Percentiles rank a stretch among this genome's conserved stretches.
Conservation (phyloP, 2,888 invertebrate species). For the Drosophila borborema region DNA sequence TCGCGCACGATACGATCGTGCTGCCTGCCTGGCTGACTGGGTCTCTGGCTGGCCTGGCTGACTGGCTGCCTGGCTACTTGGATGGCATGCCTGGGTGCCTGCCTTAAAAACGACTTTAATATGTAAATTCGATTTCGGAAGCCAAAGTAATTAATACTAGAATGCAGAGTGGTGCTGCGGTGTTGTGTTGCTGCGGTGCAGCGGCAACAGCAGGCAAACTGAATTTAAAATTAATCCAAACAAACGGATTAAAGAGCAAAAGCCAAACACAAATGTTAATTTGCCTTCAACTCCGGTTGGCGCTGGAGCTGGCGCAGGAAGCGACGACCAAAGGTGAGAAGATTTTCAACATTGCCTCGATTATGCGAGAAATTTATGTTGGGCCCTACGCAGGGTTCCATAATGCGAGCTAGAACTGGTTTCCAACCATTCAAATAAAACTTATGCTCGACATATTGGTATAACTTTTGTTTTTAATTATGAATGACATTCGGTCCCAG, state of each 20-base stretch:
- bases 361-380: constrained; percentile 83
- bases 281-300: constrained; percentile 57
- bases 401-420: constrained; percentile 40
- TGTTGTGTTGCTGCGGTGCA: constrained; percentile 35
- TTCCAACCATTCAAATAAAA: constrained; percentile 70
- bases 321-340: constrained; percentile 81
- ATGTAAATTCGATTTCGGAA: constrained; percentile 85
- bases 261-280: constrained; percentile 79
- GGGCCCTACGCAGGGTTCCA: constrained; percentile 15
- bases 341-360: constrained; percentile 81
- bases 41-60: constrained; percentile 4
- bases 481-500: constrained; percentile 69
- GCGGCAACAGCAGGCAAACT: constrained; percentile 52
- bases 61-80: constrained; percentile 37
- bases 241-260: constrained; percentile 81
- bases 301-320: constrained; percentile 60
- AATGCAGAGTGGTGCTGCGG: constrained; percentile 65
- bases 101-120: constrained; percentile 82
- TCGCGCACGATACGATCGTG: constrained; percentile 77
- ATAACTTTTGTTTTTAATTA: constrained; percentile 81
- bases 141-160: constrained; percentile 85
- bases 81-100: constrained; percentile 37
- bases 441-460: constrained; percentile 83
- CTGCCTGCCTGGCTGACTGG: constrained; percentile 18
- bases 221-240: constrained; percentile 82